Percentiles rank a stretch among this genome's conserved stretches.
These are phyloP conservation scores for Himalopsyche anomala DNA, from an alignment of 2,888 invertebrate genomes.

Conservation along the genomic window DNA sequence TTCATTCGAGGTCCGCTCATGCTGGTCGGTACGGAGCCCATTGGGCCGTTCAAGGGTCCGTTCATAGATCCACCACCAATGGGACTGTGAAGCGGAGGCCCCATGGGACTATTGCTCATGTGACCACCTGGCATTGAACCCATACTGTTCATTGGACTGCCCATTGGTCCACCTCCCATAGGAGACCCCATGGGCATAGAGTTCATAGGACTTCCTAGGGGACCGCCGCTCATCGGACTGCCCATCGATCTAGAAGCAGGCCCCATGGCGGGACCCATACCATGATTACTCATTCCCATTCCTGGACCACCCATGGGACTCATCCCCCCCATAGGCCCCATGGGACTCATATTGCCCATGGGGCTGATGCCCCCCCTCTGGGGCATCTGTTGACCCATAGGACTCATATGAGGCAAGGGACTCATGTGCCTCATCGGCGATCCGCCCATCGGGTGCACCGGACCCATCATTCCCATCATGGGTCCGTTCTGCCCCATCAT, in stretches of 20 bases:
- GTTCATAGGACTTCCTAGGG: slow-evolving; percentile 81
- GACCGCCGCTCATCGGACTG: slow-evolving; percentile 82
- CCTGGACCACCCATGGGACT: slow-evolving; percentile 85
- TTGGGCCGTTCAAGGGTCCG: slow-evolving; percentile 77
- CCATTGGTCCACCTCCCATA: slow-evolving; percentile 83
- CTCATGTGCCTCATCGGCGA: slow-evolving; percentile 83
- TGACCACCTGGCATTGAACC: slow-evolving; percentile 79
- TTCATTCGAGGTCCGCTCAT: slow-evolving; percentile 78
- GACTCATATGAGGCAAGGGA: slow-evolving; percentile 79
- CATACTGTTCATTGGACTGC: slow-evolving; percentile 84
- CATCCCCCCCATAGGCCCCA: slow-evolving; percentile 82
- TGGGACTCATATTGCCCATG: slow-evolving; percentile 85
- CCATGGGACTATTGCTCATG: slow-evolving; percentile 85
- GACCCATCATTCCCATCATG: slow-evolving; percentile 83
- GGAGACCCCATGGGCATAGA: slow-evolving; percentile 84
- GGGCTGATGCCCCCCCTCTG: slow-evolving; percentile 81
- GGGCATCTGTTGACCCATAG: slow-evolving; percentile 79
- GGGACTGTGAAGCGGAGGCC: slow-evolving; percentile 86
- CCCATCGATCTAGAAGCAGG: slow-evolving; percentile 80
- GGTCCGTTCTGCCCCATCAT: slow-evolving; percentile 81
- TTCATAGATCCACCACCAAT: slow-evolving; percentile 78
- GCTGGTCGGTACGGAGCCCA: slow-evolving; percentile 79
- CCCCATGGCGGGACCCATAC: slow-evolving; percentile 79
- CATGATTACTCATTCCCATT: slow-evolving; percentile 81
- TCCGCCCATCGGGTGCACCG: slow-evolving; percentile 80